Percentiles rank a stretch among this genome's conserved stretches.
phyloP scores from a whole-genome alignment of 2,113 vertebrate genomes.

The Marmota monax region DNA sequence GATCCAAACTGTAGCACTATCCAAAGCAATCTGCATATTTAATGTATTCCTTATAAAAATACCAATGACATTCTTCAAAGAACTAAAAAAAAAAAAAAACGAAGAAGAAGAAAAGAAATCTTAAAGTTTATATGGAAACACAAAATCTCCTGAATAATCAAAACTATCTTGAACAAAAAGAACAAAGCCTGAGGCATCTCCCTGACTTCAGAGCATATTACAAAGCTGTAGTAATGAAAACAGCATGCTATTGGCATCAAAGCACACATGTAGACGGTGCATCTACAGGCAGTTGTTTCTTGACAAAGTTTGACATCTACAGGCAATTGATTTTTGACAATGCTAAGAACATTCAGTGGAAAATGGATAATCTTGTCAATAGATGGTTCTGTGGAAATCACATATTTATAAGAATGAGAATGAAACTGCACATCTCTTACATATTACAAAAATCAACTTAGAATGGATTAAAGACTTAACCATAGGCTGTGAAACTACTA shows the following conservation, averaged over 20 bases:
- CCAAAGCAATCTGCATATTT: background rate
- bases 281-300: background rate
- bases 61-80: background rate
- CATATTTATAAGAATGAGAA: too few species aligned
- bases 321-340: too few species aligned
- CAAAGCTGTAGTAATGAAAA: background rate
- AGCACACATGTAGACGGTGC: background rate
- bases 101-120: too few species aligned
- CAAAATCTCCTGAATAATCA: too few species aligned
- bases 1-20: background rate
- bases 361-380: background rate
- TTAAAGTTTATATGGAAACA: background rate
- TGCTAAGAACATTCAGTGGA: background rate
- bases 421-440: too few species aligned
- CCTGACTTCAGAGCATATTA: too few species aligned
- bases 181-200: background rate
- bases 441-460: too few species aligned
- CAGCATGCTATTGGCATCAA: background rate
- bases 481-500: background rate
- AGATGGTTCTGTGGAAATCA: too few species aligned
- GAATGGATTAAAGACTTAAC: too few species aligned
- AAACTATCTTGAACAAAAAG: background rate
- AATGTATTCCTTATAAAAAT: background rate
- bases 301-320: too few species aligned
- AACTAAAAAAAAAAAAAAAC: background rate